These are phyloP conservation scores for Anser brachyrhynchus DNA, from an alignment of 2,113 vertebrate species.

Conservation along the genomic window DNA sequence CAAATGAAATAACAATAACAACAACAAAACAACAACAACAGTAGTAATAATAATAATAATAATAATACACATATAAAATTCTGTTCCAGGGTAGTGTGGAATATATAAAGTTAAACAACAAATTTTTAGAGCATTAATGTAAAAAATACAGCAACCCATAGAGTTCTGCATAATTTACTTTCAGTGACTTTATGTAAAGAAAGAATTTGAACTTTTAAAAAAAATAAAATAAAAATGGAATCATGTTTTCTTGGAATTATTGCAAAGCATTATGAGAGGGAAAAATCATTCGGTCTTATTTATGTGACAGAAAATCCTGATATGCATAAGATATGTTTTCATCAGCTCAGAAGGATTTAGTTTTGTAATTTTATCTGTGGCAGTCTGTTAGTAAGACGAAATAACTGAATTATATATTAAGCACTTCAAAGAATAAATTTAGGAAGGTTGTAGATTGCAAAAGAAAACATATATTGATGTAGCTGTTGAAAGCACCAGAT, in stretches of 20 bases:
- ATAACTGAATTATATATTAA: neutral
- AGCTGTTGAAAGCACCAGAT: neutral
- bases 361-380: neutral
- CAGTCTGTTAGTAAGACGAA: neutral
- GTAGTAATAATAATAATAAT: neutral
- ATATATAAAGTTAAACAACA: neutral
- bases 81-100: neutral
- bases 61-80: neutral
- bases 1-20: neutral
- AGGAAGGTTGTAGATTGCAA: neutral
- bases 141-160: neutral
- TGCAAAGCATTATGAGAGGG: accelerated
- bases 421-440: neutral
- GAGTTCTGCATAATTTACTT: neutral
- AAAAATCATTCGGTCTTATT: neutral
- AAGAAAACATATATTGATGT: neutral
- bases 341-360: neutral
- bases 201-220: neutral
- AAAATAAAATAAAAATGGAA: neutral
- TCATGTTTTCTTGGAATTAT: neutral
- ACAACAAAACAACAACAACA: no score
- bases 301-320: neutral
- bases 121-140: neutral
- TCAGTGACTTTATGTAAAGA: neutral
- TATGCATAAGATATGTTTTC: neutral